phyloP scores from a whole-genome alignment of 2,797 vertebrate genomes.

The Arrhamphus sclerolepis region DNA sequence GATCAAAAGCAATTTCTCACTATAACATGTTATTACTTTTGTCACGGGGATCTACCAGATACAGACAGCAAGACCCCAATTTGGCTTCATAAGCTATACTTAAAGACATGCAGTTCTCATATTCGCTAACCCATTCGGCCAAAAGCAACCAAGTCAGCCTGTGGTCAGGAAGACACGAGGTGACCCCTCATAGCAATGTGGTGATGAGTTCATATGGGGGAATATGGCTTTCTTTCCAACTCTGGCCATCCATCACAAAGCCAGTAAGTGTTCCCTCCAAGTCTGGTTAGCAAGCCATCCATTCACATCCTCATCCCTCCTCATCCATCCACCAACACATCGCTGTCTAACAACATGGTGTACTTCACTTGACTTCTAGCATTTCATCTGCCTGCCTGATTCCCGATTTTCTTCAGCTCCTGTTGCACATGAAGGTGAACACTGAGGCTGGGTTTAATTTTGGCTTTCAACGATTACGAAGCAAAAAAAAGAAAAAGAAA shows the following conservation, averaged over 20 bases:
- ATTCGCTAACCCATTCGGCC: constrained; percentile 34
- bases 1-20: constrained; percentile 54
- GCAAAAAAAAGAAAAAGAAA: not conserved
- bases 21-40: constrained; percentile 62
- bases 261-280: constrained; percentile 31
- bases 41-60: constrained; percentile 53
- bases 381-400: not conserved
- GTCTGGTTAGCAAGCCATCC: constrained; percentile 12
- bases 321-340: not conserved
- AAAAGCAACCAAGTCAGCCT: constrained; percentile 55
- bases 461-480: not conserved
- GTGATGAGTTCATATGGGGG: constrained; percentile 41
- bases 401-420: not conserved
- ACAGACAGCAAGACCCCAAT: constrained; percentile 26
- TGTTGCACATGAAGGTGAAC: not conserved
- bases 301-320: constrained; percentile 25
- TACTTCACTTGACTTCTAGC: no score
- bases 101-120: constrained; percentile 56
- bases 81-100: constrained; percentile 57
- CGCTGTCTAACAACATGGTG: not conserved
- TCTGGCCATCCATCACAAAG: constrained; percentile 26
- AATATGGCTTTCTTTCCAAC: constrained; percentile 28
- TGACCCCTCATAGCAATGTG: constrained; percentile 52
- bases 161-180: constrained; percentile 55
- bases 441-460: no score